These are phyloP conservation scores for Lasius fuliginosus DNA, from an alignment of 2,888 invertebrate genomes.

Conservation along the genomic window DNA sequence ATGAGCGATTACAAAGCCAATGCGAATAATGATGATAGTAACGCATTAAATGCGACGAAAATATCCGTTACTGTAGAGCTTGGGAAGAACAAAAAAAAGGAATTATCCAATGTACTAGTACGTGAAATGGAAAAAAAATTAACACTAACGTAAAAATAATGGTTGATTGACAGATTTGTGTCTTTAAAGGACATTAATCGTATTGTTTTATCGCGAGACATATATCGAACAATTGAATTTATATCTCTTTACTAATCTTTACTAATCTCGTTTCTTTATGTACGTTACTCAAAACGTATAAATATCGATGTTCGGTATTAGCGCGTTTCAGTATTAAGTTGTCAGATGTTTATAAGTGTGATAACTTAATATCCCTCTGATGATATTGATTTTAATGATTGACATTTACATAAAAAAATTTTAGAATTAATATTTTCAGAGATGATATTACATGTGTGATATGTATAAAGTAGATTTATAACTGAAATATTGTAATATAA, in stretches of 20 bases:
- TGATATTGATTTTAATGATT: not conserved
- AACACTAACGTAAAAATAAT: not conserved
- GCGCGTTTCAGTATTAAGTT: not conserved
- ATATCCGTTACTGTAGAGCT: not conserved
- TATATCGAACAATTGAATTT: not conserved
- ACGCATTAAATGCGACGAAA: not conserved
- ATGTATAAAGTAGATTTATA: not conserved
- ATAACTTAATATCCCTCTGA: not conserved
- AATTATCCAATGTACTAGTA: not conserved
- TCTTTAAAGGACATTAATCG: not conserved
- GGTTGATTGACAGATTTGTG: not conserved
- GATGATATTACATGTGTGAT: not conserved
- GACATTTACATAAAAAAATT: not conserved
- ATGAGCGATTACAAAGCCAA: not conserved
- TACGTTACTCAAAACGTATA: not conserved
- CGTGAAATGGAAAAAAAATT: slow-evolving; percentile 1
- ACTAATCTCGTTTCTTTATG: not conserved
- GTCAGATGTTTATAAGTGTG: no score
- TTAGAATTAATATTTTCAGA: not conserved
- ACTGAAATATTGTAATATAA: not conserved
- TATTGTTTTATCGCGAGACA: not conserved
- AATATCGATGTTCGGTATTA: not conserved
- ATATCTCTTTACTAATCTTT: not conserved
- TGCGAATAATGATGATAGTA: not conserved
- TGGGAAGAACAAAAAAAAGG: not conserved